Evolutionary conservation across 2,113 vertebrate genomes (phyloP).

Genomic region (Oryzias javanicus): DNA sequence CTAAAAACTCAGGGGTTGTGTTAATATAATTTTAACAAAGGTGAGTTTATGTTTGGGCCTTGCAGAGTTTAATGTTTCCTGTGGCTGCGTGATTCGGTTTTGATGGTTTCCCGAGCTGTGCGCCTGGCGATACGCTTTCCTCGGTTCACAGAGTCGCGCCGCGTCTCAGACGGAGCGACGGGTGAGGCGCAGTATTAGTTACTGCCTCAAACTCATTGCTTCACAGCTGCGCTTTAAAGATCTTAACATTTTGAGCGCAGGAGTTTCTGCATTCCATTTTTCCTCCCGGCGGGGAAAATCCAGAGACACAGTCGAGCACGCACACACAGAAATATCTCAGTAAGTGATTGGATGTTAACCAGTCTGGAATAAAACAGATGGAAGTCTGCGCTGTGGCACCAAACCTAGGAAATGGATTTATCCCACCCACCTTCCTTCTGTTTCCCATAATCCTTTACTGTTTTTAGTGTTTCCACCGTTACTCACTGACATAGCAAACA

Average conservation of each 20-base stretch:
- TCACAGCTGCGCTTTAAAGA: slow-evolving; percentile 37
- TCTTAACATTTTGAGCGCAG: slow-evolving; percentile 38
- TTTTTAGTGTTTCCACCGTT: slow-evolving; percentile 25
- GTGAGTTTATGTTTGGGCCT: slow-evolving; percentile 26
- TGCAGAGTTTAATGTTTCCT: slow-evolving; percentile 20
- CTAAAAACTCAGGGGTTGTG: neutral
- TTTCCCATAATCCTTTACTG: slow-evolving; percentile 51
- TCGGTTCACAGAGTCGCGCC: slow-evolving; percentile 21
- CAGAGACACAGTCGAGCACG: slow-evolving; percentile 3
- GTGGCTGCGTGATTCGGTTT: slow-evolving; percentile 25
- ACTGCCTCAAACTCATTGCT: slow-evolving; percentile 27
- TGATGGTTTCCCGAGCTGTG: slow-evolving; percentile 32
- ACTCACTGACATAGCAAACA: slow-evolving; percentile 21
- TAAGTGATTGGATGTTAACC: slow-evolving; percentile 58
- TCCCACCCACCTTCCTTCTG: slow-evolving; percentile 30
- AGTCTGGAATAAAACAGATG: slow-evolving; percentile 57
- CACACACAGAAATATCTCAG: slow-evolving; percentile 30
- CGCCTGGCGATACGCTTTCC: slow-evolving; percentile 6
- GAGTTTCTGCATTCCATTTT: slow-evolving; percentile 43
- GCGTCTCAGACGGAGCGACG: slow-evolving; percentile 28
- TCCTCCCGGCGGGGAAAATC: slow-evolving; percentile 21
- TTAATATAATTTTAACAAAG: slow-evolving; percentile 34
- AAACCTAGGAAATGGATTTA: slow-evolving; percentile 60
- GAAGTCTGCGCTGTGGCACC: slow-evolving; percentile 23
- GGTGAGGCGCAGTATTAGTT: slow-evolving; percentile 6